Conservation (phyloP, 1,140 invertebrate genomes). For the Araneus ventricosus region DNA sequence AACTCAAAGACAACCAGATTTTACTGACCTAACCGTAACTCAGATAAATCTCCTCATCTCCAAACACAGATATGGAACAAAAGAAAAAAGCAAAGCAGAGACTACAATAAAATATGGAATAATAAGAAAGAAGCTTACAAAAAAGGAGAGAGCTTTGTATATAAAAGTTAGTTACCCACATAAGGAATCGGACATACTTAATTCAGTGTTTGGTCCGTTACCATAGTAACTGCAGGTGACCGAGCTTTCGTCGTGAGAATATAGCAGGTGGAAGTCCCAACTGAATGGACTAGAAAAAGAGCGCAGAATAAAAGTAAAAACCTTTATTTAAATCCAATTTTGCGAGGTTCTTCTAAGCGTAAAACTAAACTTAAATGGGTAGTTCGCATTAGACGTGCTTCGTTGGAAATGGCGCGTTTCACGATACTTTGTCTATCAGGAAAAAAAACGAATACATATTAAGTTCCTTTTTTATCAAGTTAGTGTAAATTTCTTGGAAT, state of each 20-base stretch:
- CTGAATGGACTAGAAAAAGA: conserved; percentile 1
- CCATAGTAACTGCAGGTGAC: conserved; percentile 54
- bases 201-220: conserved; percentile 59
- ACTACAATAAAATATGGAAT: background rate
- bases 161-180: conserved; percentile 21
- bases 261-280: conserved; percentile 28
- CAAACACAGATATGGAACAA: background rate
- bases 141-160: background rate
- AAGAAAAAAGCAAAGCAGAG: background rate
- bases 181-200: conserved; percentile 50
- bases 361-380: background rate
- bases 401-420: background rate
- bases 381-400: background rate
- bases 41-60: background rate
- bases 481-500: no score
- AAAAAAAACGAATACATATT: no score
- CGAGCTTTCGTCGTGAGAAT: conserved; percentile 29
- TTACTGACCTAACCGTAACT: background rate
- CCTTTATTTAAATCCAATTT: conserved; percentile 64
- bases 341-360: conserved; percentile 1
- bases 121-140: background rate
- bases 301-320: background rate
- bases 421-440: no score
- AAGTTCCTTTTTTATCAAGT: no score
- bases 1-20: background rate